Evolutionary conservation across 2,113 vertebrate species (phyloP).

Genomic region (Ceyx melanurus): DNA sequence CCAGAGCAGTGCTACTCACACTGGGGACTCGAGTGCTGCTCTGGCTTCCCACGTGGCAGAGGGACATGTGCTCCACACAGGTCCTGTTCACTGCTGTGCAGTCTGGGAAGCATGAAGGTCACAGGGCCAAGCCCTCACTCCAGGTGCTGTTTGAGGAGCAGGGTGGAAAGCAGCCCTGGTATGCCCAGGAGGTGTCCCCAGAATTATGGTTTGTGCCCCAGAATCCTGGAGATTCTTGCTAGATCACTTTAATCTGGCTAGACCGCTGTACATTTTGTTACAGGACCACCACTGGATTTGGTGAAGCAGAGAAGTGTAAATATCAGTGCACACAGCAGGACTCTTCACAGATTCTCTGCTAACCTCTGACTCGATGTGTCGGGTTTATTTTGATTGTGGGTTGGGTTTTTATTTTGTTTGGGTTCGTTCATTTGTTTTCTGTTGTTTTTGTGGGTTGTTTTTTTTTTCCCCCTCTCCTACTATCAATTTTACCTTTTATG

Average conservation of each 20-base stretch:
- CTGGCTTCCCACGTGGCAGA: background rate
- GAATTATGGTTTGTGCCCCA: background rate
- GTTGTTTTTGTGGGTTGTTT: too few relatives aligned
- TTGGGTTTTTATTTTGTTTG: too few relatives aligned
- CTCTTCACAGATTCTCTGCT: background rate
- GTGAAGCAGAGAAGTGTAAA: conserved; percentile 12
- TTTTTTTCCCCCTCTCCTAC: background rate
- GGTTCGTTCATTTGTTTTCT: too few relatives aligned
- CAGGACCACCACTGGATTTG: background rate
- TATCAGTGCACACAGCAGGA: background rate
- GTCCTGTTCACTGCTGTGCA: background rate
- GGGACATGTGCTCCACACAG: background rate
- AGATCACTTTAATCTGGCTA: background rate
- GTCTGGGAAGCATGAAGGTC: background rate
- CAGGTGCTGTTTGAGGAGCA: background rate
- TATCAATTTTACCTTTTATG: conserved; percentile 42
- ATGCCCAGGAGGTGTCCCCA: background rate
- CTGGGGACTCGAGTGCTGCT: background rate
- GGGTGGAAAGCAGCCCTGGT: background rate
- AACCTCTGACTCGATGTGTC: conserved; percentile 19
- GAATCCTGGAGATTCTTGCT: background rate
- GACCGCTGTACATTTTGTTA: background rate
- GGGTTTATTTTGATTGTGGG: background rate
- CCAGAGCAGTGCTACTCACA: background rate
- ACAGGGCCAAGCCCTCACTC: background rate